Percentiles rank a stretch among this genome's conserved stretches.
Evolutionary conservation across 2,113 vertebrate genomes (phyloP).

Genomic region (Pampusana beccarii): DNA sequence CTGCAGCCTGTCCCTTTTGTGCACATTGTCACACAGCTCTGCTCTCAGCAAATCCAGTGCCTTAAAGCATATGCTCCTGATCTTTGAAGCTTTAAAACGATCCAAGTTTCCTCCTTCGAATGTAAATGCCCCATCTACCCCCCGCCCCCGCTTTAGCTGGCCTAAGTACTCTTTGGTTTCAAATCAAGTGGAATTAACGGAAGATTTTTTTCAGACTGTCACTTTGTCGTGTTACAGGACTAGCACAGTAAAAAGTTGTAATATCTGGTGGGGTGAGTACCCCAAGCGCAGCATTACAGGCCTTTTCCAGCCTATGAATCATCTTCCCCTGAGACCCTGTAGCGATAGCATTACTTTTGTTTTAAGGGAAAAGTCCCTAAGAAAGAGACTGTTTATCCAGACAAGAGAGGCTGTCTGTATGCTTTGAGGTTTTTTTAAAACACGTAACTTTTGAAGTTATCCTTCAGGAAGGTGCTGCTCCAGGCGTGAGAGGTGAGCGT

Average conservation of each 20-base stretch:
- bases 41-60: not conserved
- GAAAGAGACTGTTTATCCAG: not conserved
- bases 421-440: not conserved
- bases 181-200: not conserved
- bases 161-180: slow-evolving; percentile 10
- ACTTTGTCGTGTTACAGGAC: not conserved
- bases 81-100: not conserved
- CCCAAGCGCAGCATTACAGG: not conserved
- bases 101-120: not conserved
- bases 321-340: not conserved
- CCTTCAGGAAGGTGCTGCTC: not conserved
- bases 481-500: rapidly evolving
- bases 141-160: not conserved
- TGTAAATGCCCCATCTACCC: not conserved
- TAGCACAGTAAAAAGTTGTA: not conserved
- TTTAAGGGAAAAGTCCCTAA: not conserved
- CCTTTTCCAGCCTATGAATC: slow-evolving; percentile 31
- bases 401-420: not conserved
- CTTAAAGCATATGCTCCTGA: not conserved
- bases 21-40: not conserved
- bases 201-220: not conserved
- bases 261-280: not conserved
- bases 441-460: not conserved
- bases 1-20: slow-evolving; percentile 19
- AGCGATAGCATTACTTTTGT: not conserved